Evolutionary conservation across 2,113 vertebrate genomes (phyloP).

Genomic region (Nymphicus hollandicus): DNA sequence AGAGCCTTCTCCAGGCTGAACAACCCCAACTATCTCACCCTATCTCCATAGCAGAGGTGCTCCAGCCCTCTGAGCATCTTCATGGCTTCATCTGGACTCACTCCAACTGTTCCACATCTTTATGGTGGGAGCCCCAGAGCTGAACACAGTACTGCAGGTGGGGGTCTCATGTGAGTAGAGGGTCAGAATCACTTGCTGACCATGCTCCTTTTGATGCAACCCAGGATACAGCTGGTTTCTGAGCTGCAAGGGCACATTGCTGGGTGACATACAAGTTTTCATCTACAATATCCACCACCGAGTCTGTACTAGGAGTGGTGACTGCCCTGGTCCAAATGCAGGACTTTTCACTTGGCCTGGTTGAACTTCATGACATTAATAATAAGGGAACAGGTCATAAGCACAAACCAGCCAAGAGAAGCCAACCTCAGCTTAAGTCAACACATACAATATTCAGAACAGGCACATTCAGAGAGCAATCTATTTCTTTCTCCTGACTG

Average conservation of each 20-base stretch:
- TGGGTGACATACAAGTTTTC: fast-evolving
- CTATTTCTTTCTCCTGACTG: slow-evolving; percentile 10
- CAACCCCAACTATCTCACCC: not conserved
- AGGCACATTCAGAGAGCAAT: not conserved
- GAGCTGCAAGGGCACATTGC: fast-evolving
- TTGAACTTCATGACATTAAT: not conserved
- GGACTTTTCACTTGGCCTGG: not conserved
- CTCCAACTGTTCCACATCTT: not conserved
- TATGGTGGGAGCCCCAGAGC: not conserved
- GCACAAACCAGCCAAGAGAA: not conserved
- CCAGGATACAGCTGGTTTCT: not conserved
- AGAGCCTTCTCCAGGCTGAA: not conserved
- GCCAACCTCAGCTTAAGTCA: not conserved
- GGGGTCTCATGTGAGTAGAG: not conserved
- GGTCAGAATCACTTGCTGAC: not conserved
- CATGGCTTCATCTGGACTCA: not conserved
- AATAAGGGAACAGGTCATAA: not conserved
- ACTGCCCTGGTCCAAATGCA: not conserved
- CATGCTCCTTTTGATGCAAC: fast-evolving
- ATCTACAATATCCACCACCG: not conserved
- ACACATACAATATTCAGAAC: not conserved
- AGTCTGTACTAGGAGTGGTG: not conserved
- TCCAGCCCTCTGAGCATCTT: not conserved
- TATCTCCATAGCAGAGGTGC: fast-evolving
- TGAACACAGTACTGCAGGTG: fast-evolving